Base-by-base conservation (phyloP, 1,140 invertebrate species). In the Drosophila biarmipes region DNA sequence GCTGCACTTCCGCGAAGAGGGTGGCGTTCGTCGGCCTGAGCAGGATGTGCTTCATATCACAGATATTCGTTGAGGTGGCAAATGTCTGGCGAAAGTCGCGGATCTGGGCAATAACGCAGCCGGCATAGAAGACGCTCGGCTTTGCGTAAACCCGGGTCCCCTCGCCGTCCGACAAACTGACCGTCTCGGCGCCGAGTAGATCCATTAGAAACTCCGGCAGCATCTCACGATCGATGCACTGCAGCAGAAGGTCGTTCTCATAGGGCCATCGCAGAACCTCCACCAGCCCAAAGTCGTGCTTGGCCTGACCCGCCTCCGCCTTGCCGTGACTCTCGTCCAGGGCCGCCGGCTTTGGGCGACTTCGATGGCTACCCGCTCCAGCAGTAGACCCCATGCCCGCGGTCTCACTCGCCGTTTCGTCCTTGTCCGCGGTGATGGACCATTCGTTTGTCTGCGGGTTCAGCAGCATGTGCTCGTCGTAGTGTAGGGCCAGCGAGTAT, bases 61-160 rank as follows among this genome's bases (percentile, higher is more conserved):
- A 95, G 80, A 94, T 91, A 92, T 93, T 94, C 92, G 94, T 95
- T 76, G 92, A 93, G 80, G 94, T 93, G 73, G 95, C 94, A 92
- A 95, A 95, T 66, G 95, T 94, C 92, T 97, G 95, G 74, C 97
- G 94, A 91, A 97, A 97, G 93, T 98, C 97, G 85, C 97, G 94
- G 69, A 99, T 94, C 94, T 98, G 97, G 71, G 96, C 96, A 85
- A 98, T 96, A 46, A 98, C 96, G 93, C 97, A 98, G 29, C 97
- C 97, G 74, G 95, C 96, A 90, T 98, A 98, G 93, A 98, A 98
- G 19, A 98, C 93, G 91, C 95, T 95, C 19, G 95, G 95, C 48
- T 91, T 91, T 21, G 80, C 82, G 71, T 82, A 89, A n/a, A 86
- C 81, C 8, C 82, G 78, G 17, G 90, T 73, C 6, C 78, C 72